Conservation (phyloP, 2,888 invertebrate genomes). For the Xanthia togata region DNA sequence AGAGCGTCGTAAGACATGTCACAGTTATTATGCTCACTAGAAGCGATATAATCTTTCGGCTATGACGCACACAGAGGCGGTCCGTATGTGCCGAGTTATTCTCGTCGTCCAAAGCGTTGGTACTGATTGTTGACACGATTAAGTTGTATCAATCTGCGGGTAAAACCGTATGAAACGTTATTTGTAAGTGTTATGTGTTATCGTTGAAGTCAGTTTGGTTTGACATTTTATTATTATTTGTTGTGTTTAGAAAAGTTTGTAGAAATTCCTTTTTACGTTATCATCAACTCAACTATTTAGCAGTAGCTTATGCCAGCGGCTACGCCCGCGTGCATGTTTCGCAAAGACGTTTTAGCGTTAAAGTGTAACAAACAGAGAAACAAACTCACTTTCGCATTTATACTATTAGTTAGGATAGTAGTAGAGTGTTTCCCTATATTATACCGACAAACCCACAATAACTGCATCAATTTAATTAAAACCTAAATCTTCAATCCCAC, state of each 20-base stretch:
- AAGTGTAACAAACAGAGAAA: too few species aligned
- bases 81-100: slow-evolving; percentile 77
- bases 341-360: too few species aligned
- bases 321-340: too few species aligned
- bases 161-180: slow-evolving; percentile 62
- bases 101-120: slow-evolving; percentile 74
- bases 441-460: background rate
- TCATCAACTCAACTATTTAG: too few species aligned
- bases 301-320: too few species aligned
- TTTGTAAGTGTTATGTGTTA: slow-evolving; percentile 59
- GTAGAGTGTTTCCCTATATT: background rate
- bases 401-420: too few species aligned
- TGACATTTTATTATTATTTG: slow-evolving; percentile 17
- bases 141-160: slow-evolving; percentile 69
- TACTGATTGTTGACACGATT: slow-evolving; percentile 83
- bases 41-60: slow-evolving; percentile 87
- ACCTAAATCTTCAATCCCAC: background rate
- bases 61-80: slow-evolving; percentile 84
- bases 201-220: slow-evolving; percentile 35
- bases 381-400: too few species aligned
- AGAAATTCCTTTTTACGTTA: background rate
- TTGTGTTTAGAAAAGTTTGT: background rate
- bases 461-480: background rate
- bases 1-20: slow-evolving; percentile 88
- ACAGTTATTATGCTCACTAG: slow-evolving; percentile 89